Conservation (phyloP, 1,140 invertebrate genomes). For the Battus philenor region DNA sequence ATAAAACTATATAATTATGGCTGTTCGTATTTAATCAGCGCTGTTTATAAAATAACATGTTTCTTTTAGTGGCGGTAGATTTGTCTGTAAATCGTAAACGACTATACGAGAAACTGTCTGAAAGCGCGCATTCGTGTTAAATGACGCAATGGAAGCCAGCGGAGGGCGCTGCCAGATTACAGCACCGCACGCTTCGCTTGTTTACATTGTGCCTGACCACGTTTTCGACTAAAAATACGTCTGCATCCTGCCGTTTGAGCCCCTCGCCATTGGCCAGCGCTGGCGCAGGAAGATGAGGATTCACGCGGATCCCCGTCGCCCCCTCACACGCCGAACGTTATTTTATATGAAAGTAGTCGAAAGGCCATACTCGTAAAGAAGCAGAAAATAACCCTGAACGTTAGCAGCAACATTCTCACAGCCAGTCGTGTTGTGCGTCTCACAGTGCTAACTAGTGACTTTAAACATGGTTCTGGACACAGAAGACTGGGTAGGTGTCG, state of each 20-base stretch:
- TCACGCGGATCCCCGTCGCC: conserved; percentile 30
- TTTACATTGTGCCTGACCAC: conserved; percentile 71
- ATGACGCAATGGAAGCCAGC: conserved; percentile 11
- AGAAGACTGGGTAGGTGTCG: conserved; percentile 69
- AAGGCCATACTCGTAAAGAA: conserved; percentile 54
- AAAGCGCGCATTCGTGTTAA: conserved; percentile 26
- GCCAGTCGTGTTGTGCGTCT: conserved; percentile 74
- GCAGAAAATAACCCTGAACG: conserved; percentile 74
- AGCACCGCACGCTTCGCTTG: conserved; percentile 40
- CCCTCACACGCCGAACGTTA: conserved; percentile 32
- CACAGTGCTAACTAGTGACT: conserved; percentile 72
- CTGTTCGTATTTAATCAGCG: too few relatives aligned
- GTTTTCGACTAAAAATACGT: conserved; percentile 70
- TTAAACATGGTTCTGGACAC: conserved; percentile 72
- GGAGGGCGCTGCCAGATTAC: conserved; percentile 24
- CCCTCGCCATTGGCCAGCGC: conserved; percentile 60
- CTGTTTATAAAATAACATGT: too few relatives aligned
- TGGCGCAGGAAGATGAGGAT: conserved; percentile 55
- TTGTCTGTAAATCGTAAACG: conserved; percentile 29
- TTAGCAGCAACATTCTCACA: conserved; percentile 52
- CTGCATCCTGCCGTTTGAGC: conserved; percentile 72
- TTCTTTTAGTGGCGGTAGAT: too few relatives aligned
- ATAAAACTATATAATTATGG: too few relatives aligned
- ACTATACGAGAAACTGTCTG: conserved; percentile 40
- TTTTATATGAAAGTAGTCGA: conserved; percentile 64